Evolutionary conservation across 2,888 invertebrate genomes (phyloP), one percentile per base, ranked within the genome.

Genomic region (Dolomedes plantarius): DNA sequence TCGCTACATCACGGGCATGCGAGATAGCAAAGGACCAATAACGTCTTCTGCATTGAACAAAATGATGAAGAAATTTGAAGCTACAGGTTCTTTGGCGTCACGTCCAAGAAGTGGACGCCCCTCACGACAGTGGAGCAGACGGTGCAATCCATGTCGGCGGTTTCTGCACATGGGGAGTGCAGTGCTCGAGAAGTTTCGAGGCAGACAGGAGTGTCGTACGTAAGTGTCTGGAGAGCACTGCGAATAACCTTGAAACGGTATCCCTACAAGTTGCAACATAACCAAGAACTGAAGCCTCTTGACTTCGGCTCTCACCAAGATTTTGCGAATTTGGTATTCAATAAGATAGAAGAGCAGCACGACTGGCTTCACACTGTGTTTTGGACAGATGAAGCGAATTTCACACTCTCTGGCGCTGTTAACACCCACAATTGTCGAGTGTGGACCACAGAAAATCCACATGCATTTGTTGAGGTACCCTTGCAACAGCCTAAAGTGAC

Each of bases 351-450:
- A 29, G 67, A 76, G 23, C 56, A 67, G 65, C 39, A 69, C 31
- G 76, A 76, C 28, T 67, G 41, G 67, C 76, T 76, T 76, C 31
- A 46, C 67, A 28, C 67, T 76, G 64, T 62, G 76, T 68, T 68
- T 69, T 77, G 69, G 77, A 77, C 56, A 68, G 46, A 77, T 69
- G 50, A 77, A 23, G 23, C 23, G 56, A 56, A 50, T 77, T n/a
- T 69, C 56, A 56, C 50, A 0, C 31, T 77, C 36, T 68, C 56
- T 69, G 50, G 50, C 13, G 32, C 46, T 56, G 69, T 77, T 68
- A 27, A 68, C 69, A 77, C 41, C 28, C 41, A 76, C 41, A 67
- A 65, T 65, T 67, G 76, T 76, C 0, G 76, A n/a, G 41, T 76
- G 65, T 41, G 65, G 67, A 46, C 29, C 46, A 65, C 76, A 41